These are phyloP conservation scores for Limanda limanda DNA, from an alignment of 2,113 vertebrate species.

Conservation along the genomic window DNA sequence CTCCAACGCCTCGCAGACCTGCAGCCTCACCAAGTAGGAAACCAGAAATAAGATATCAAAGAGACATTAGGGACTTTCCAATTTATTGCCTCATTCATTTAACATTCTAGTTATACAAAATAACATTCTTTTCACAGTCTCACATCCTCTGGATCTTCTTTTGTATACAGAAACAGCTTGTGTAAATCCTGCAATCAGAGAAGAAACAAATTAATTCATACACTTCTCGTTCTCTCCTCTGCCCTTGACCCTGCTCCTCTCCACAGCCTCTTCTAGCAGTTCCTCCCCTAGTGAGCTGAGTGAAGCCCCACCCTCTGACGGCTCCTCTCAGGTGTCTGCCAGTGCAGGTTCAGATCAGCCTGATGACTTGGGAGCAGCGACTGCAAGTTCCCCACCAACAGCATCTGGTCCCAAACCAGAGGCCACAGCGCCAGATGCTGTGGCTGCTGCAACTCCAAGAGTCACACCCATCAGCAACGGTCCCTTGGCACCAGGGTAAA, in stretches of 20 bases:
- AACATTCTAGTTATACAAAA: background rate
- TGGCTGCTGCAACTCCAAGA: constrained; percentile 63
- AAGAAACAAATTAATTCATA: background rate
- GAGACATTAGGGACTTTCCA: background rate
- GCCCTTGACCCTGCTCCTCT: background rate
- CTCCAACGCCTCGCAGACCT: constrained; percentile 87
- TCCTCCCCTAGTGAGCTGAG: constrained; percentile 77
- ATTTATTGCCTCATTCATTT: background rate
- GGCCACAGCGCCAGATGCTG: constrained; percentile 36
- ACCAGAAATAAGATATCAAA: background rate
- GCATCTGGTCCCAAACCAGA: constrained; percentile 78
- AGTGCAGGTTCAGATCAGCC: constrained; percentile 81
- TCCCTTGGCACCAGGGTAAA: constrained; percentile 92
- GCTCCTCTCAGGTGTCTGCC: constrained; percentile 73
- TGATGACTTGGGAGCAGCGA: constrained; percentile 70
- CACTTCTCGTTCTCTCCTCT: background rate
- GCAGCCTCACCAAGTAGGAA: constrained; percentile 79
- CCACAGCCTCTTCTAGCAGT: constrained; percentile 84
- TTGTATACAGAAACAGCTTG: background rate
- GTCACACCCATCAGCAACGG: constrained; percentile 83
- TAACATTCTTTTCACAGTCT: background rate
- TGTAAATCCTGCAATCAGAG: background rate
- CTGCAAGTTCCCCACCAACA: constrained; percentile 75
- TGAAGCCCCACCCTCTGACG: constrained; percentile 80
- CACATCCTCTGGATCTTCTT: background rate